Percentiles rank a stretch among this genome's conserved stretches.
Conservation (phyloP, 1,140 invertebrate species). For the Zaprionus camerounensis region DNA sequence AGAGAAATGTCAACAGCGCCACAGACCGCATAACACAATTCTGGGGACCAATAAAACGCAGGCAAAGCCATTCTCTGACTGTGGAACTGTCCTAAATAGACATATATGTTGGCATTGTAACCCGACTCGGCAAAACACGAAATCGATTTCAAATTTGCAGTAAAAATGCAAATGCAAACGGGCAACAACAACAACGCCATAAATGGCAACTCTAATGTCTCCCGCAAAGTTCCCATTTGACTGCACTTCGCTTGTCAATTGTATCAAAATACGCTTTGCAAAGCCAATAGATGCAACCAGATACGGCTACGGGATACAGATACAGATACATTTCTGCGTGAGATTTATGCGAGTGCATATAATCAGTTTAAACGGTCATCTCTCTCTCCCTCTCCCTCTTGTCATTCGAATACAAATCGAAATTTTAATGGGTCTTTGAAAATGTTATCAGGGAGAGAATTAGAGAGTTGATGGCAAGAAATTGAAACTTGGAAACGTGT, state of each 20-base stretch:
- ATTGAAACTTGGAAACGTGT: not conserved
- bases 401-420: not conserved
- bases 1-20: conserved; percentile 21
- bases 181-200: conserved; percentile 10
- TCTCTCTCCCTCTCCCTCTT: not conserved
- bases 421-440: not conserved
- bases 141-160: conserved; percentile 67
- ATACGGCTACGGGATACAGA: conserved; percentile 12
- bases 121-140: conserved; percentile 17
- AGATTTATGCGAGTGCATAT: conserved; percentile 2
- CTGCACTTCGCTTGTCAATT: conserved; percentile 58
- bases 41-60: conserved; percentile 52
- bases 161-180: conserved; percentile 69
- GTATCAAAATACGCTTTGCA: conserved; percentile 39
- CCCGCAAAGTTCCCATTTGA: conserved; percentile 54
- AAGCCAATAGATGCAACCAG: conserved; percentile 17
- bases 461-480: not conserved
- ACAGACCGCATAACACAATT: conserved; percentile 14
- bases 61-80: conserved; percentile 10
- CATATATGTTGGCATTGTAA: conserved; percentile 11
- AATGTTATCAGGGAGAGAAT: not conserved
- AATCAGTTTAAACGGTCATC: not conserved
- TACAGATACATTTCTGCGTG: conserved; percentile 5
- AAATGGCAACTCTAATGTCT: not conserved
- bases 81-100: conserved; percentile 30